phyloP scores from a whole-genome alignment of 1,140 invertebrate species.

The Eupeodes corollae region DNA sequence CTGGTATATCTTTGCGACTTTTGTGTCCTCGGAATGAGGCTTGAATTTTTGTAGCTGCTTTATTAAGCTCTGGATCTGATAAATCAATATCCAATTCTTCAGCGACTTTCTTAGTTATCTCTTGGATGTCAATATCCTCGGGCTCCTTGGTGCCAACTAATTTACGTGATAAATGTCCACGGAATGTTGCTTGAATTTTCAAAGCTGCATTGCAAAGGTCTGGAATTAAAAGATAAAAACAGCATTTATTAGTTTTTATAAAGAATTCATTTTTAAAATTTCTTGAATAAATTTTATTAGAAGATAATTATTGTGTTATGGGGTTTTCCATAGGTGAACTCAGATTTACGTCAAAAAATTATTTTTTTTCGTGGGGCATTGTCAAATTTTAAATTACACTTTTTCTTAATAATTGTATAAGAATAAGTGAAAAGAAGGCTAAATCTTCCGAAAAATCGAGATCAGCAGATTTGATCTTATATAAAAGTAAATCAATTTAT shows the following conservation, averaged over 20 bases:
- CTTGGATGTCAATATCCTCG: conserved; percentile 38
- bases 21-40: conserved; percentile 86
- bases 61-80: conserved; percentile 75
- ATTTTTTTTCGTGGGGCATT: too few relatives aligned
- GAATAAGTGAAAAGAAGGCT: too few relatives aligned
- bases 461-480: too few relatives aligned
- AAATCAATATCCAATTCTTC: conserved; percentile 70
- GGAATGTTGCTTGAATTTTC: conserved; percentile 87
- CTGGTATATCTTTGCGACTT: conserved; percentile 57
- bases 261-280: too few relatives aligned
- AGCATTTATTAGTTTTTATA: neutral
- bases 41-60: conserved; percentile 87
- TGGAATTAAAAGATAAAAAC: conserved; percentile 38
- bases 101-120: conserved; percentile 39
- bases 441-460: too few relatives aligned
- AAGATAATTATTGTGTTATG: too few relatives aligned
- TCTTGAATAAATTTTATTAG: too few relatives aligned
- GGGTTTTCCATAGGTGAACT: too few relatives aligned
- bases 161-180: conserved; percentile 79
- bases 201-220: conserved; percentile 79
- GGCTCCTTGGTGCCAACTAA: conserved; percentile 42
- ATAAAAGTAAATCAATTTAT: too few relatives aligned
- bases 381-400: too few relatives aligned
- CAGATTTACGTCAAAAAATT: too few relatives aligned
- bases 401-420: too few relatives aligned